Evolutionary conservation across 2,888 invertebrate genomes (phyloP).

Genomic region (Slavum lentiscoides): DNA sequence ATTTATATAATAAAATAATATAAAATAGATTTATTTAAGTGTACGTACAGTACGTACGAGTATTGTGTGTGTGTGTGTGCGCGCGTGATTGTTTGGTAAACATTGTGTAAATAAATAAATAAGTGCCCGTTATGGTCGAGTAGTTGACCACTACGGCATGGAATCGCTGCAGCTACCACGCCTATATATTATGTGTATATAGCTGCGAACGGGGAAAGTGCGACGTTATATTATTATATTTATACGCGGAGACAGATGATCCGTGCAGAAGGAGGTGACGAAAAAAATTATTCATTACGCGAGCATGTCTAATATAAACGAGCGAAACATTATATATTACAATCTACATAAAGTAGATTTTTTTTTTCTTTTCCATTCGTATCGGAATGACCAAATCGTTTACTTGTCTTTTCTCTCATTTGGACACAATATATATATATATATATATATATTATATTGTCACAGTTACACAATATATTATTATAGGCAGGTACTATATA

Average conservation of each 20-base stretch:
- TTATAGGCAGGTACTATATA: too few relatives aligned
- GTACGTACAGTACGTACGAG: too few relatives aligned
- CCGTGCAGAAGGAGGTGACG: slow-evolving; percentile 26
- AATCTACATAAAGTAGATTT: background rate
- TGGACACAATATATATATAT: background rate
- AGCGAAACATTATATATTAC: slow-evolving; percentile 17
- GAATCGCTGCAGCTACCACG: slow-evolving; percentile 4
- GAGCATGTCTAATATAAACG: slow-evolving; percentile 47
- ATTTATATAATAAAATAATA: too few relatives aligned
- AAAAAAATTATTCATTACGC: slow-evolving; percentile 47
- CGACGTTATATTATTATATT: background rate
- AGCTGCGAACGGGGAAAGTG: slow-evolving; percentile 39
- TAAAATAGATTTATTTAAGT: background rate
- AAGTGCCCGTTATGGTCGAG: slow-evolving; percentile 29
- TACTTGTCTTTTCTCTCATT: background rate
- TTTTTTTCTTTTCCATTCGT: slow-evolving; percentile 4
- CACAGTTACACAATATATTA: slow-evolving; percentile 13
- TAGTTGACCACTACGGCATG: slow-evolving; percentile 7
- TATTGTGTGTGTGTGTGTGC: background rate
- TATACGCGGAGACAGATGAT: slow-evolving; percentile 30
- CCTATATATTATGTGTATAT: too few relatives aligned
- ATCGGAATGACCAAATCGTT: slow-evolving; percentile 38
- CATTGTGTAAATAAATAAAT: slow-evolving; percentile 47
- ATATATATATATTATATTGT: too few relatives aligned
- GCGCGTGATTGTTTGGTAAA: slow-evolving; percentile 10